phyloP scores from a whole-genome alignment of 1,140 invertebrate species.

The Nautilus pompilius region DNA sequence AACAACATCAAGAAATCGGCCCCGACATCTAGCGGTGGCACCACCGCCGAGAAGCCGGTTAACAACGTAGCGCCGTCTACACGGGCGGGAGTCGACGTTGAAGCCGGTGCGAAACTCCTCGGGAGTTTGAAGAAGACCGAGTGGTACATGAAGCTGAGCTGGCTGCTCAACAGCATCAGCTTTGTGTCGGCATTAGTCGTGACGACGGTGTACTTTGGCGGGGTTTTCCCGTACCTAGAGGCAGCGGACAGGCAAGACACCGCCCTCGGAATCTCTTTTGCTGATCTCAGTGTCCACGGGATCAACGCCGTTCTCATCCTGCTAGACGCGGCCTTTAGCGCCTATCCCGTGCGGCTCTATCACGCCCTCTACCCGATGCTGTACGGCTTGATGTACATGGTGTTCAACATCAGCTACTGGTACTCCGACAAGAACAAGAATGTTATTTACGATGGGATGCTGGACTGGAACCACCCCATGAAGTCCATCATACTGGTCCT shows the following conservation, averaged over 20 bases:
- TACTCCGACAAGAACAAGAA: constrained; percentile 14
- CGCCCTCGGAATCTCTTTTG: constrained; percentile 2
- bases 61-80: too few species aligned
- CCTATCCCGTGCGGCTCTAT: constrained; percentile 29
- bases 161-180: constrained; percentile 28
- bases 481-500: constrained; percentile 2
- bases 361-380: constrained; percentile 31
- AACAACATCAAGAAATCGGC: too few species aligned
- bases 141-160: constrained; percentile 28
- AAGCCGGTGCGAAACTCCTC: not conserved
- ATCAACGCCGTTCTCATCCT: constrained; percentile 33
- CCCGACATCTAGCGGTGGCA: too few species aligned
- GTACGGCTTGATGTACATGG: constrained; percentile 23
- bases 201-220: constrained; percentile 30
- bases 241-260: not conserved
- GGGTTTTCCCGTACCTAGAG: constrained; percentile 16
- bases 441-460: constrained; percentile 23
- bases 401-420: constrained; percentile 36
- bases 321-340: constrained; percentile 24
- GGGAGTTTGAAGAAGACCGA: not conserved
- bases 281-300: constrained; percentile 26
- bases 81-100: too few species aligned
- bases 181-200: constrained; percentile 23
- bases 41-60: too few species aligned
- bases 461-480: constrained; percentile 31